These are phyloP conservation scores for Brachionus angularis DNA, from an alignment of 1,140 invertebrate genomes.

Conservation along the genomic window DNA sequence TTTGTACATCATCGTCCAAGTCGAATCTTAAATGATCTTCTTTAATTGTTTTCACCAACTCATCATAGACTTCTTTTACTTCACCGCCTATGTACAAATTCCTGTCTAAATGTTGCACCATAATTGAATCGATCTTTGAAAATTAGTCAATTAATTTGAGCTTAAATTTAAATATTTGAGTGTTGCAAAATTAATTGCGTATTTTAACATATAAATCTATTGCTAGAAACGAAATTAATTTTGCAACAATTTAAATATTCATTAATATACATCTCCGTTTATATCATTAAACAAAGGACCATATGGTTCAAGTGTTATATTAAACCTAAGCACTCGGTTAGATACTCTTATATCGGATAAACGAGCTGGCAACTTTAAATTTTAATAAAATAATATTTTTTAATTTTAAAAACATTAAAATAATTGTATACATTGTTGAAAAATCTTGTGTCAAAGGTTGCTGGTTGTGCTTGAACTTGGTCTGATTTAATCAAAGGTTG, in stretches of 20 bases:
- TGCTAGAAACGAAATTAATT: too few relatives aligned
- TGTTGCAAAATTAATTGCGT: too few relatives aligned
- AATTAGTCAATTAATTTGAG: too few relatives aligned
- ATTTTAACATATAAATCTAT: too few relatives aligned
- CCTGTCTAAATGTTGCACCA: slow-evolving; percentile 54
- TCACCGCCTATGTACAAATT: slow-evolving; percentile 56
- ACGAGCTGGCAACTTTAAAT: slow-evolving; percentile 50
- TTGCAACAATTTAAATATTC: neutral
- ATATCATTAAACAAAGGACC: slow-evolving; percentile 56
- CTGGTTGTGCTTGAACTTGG: neutral
- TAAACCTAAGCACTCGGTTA: slow-evolving; percentile 54
- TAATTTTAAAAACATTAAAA: neutral
- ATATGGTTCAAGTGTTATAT: slow-evolving; percentile 51
- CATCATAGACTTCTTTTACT: slow-evolving; percentile 56
- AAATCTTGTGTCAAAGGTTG: slow-evolving; percentile 1
- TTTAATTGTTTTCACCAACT: slow-evolving; percentile 57
- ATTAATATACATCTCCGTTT: slow-evolving; percentile 50
- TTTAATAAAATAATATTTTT: neutral
- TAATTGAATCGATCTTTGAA: slow-evolving; percentile 52
- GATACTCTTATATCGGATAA: slow-evolving; percentile 56
- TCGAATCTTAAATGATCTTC: slow-evolving; percentile 53
- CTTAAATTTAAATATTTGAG: slow-evolving; percentile 8
- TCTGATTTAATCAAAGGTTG: slow-evolving; percentile 3
- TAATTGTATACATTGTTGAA: slow-evolving; percentile 23
- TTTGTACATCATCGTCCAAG: slow-evolving; percentile 51